phyloP scores from a whole-genome alignment of 2,888 invertebrate species.

The Netelia melanura region DNA sequence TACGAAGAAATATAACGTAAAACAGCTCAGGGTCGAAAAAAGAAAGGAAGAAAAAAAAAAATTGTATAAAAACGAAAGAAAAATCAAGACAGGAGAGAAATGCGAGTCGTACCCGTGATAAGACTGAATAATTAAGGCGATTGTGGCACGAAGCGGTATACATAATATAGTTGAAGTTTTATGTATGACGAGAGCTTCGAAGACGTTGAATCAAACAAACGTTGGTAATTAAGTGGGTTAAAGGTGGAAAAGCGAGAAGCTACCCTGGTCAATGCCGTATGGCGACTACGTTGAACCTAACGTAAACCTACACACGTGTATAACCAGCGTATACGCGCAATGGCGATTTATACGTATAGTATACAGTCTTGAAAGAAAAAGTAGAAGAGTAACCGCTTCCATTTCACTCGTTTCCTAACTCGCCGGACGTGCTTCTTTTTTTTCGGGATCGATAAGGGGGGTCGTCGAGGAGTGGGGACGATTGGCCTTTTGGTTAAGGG shows the following conservation, averaged over 20 bases:
- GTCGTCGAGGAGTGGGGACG: conserved; percentile 74
- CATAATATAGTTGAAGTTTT: conserved; percentile 25
- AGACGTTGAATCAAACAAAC: conserved; percentile 37
- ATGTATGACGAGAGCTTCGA: conserved; percentile 30
- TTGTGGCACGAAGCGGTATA: conserved; percentile 12
- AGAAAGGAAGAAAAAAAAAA: background rate
- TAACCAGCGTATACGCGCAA: conserved; percentile 12
- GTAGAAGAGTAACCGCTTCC: conserved; percentile 72
- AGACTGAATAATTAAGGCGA: conserved; percentile 23
- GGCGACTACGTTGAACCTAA: conserved; percentile 33
- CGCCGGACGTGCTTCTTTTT: conserved; percentile 50
- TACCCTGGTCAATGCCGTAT: conserved; percentile 13
- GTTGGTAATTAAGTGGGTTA: conserved; percentile 54
- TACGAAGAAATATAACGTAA: background rate
- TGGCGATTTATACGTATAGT: conserved; percentile 5
- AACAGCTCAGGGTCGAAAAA: conserved; percentile 15
- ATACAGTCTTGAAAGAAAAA: conserved; percentile 29
- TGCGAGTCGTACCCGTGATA: conserved; percentile 13
- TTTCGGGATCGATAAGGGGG: conserved; percentile 80
- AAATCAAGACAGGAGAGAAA: conserved; percentile 14
- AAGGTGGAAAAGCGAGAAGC: conserved; percentile 47
- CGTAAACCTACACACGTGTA: background rate
- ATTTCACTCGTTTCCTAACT: conserved; percentile 69
- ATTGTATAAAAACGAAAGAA: background rate
- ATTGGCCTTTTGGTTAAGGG: conserved; percentile 84